Evolutionary conservation across 2,797 vertebrate species (phyloP).

Genomic region (Streptopelia turtur): DNA sequence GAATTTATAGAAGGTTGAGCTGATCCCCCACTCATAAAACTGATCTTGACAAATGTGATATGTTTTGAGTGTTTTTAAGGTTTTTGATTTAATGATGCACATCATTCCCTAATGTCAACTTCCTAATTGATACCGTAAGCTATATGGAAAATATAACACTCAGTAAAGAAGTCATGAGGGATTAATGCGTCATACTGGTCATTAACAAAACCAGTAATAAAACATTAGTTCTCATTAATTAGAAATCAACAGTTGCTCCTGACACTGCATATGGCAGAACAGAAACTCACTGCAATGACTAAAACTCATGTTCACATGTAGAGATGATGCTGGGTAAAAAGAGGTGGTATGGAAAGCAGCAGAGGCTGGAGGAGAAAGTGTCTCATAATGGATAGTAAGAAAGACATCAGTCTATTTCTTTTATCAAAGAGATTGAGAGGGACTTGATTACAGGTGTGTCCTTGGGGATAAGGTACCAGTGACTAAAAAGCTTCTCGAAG

Average conservation of each 20-base stretch:
- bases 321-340: no score
- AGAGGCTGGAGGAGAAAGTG: background rate
- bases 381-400: background rate
- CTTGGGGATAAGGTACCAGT: background rate
- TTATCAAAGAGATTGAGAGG: constrained; percentile 1
- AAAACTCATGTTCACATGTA: background rate
- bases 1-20: background rate
- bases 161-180: background rate
- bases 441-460: background rate
- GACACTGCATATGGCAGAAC: background rate
- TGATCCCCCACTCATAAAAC: background rate
- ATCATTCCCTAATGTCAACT: background rate
- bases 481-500: constrained; percentile 22
- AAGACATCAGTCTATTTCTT: background rate
- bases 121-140: background rate
- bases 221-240: background rate
- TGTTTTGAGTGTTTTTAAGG: background rate
- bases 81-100: background rate
- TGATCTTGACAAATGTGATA: background rate
- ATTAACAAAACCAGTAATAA: background rate
- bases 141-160: background rate
- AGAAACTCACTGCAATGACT: background rate
- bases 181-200: background rate
- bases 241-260: background rate
- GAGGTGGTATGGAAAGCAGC: background rate